phyloP scores from a whole-genome alignment of 2,888 invertebrate genomes.

The Trisateles emortualis region DNA sequence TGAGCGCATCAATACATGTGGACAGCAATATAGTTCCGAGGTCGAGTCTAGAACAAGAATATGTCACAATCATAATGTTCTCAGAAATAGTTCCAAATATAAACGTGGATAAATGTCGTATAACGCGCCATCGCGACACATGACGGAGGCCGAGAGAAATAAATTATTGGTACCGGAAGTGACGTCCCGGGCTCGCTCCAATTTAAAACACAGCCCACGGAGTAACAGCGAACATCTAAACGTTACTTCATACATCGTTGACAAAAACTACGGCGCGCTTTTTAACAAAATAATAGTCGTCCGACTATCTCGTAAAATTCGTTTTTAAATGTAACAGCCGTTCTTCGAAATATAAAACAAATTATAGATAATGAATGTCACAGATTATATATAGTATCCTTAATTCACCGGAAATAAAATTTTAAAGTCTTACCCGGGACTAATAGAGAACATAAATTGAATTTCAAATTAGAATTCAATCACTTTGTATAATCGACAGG shows the following conservation, averaged over 20 bases:
- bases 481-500: slow-evolving; percentile 69
- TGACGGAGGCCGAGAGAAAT: slow-evolving; percentile 81
- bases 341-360: slow-evolving; percentile 55
- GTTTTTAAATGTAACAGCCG: slow-evolving; percentile 54
- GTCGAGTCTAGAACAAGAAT: slow-evolving; percentile 55
- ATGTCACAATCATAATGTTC: slow-evolving; percentile 77
- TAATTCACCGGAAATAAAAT: slow-evolving; percentile 75
- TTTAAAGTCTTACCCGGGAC: slow-evolving; percentile 64
- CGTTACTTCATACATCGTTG: slow-evolving; percentile 41
- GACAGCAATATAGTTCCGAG: slow-evolving; percentile 36
- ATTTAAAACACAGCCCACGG: slow-evolving; percentile 76
- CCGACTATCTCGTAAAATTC: slow-evolving; percentile 49
- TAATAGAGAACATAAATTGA: slow-evolving; percentile 73
- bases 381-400: slow-evolving; percentile 60
- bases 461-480: slow-evolving; percentile 81
- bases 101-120: slow-evolving; percentile 80
- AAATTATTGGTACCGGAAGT: slow-evolving; percentile 85
- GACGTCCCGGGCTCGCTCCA: slow-evolving; percentile 82
- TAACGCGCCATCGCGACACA: slow-evolving; percentile 79
- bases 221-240: slow-evolving; percentile 46
- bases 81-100: slow-evolving; percentile 78
- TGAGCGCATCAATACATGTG: slow-evolving; percentile 33
- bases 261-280: slow-evolving; percentile 43
- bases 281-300: slow-evolving; percentile 40
- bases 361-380: slow-evolving; percentile 67